A percentile compares a stretch with the other conserved stretches of the same genome.
These are phyloP conservation scores for Lates japonicus DNA, from an alignment of 2,797 vertebrate species.

Conservation along the genomic window DNA sequence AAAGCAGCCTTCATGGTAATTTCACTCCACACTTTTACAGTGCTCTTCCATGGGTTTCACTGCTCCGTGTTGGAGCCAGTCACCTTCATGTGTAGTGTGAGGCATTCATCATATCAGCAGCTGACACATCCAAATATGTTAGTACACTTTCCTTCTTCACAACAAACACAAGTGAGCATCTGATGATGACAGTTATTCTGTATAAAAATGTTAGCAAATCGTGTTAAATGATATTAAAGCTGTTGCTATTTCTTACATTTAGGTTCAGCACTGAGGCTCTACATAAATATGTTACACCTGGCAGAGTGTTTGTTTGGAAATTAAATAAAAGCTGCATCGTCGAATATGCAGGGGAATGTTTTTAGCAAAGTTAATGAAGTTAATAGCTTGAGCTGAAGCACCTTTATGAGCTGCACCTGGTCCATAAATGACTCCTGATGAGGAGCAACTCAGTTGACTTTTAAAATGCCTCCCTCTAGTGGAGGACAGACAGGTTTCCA, in stretches of 20 bases:
- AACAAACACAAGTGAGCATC: neutral
- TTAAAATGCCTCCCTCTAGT: constrained; percentile 84
- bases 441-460: constrained; percentile 63
- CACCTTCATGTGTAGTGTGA: constrained; percentile 62
- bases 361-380: constrained; percentile 59
- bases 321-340: constrained; percentile 34
- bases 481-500: constrained; percentile 48
- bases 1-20: constrained; percentile 65
- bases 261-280: neutral
- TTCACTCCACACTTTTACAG: constrained; percentile 57
- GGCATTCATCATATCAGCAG: constrained; percentile 57
- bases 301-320: neutral
- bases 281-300: constrained; percentile 20
- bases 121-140: constrained; percentile 44
- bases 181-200: neutral
- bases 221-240: constrained; percentile 18
- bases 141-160: constrained; percentile 15
- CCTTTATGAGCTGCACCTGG: constrained; percentile 68
- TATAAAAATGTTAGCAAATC: constrained; percentile 11
- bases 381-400: constrained; percentile 55
- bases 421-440: constrained; percentile 68
- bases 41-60: constrained; percentile 62
- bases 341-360: constrained; percentile 52
- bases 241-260: constrained; percentile 18
- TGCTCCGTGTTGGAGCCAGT: constrained; percentile 43